These are phyloP conservation scores for Cercopithecus mitis DNA, from an alignment of 2,797 vertebrate genomes.

Conservation along the genomic window DNA sequence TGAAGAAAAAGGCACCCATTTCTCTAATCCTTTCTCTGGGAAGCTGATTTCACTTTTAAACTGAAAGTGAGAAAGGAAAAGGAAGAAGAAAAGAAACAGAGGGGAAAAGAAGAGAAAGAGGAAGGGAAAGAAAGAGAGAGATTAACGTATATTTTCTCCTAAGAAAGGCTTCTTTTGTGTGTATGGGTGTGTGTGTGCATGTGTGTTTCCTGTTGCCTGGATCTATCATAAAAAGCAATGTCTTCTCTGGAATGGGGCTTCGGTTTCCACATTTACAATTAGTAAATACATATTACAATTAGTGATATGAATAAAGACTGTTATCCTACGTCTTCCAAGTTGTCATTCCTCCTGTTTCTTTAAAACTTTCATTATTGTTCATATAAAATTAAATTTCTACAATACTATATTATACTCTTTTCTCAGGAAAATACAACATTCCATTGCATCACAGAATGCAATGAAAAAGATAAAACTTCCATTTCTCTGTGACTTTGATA, in stretches of 20 bases:
- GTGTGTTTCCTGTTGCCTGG: not conserved
- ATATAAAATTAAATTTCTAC: slow-evolving; percentile 30
- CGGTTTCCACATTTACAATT: slow-evolving; percentile 11
- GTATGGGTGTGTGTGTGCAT: too few relatives aligned
- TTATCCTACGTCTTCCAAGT: not conserved
- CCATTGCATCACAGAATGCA: not conserved
- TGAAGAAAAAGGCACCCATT: not conserved
- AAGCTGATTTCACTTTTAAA: not conserved
- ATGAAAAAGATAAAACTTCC: not conserved
- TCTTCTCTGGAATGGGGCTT: not conserved
- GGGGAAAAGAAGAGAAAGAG: accelerated
- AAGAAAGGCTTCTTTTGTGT: not conserved
- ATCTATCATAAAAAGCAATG: not conserved
- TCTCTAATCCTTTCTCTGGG: not conserved
- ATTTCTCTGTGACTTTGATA: slow-evolving; percentile 22
- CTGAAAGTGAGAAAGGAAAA: not conserved
- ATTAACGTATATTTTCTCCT: not conserved
- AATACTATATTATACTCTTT: not conserved
- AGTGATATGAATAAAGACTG: slow-evolving; percentile 26
- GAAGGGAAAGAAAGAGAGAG: too few relatives aligned
- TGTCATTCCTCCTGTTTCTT: not conserved
- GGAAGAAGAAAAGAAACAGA: not conserved
- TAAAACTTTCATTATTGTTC: slow-evolving; percentile 18
- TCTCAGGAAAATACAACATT: slow-evolving; percentile 31
- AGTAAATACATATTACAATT: slow-evolving; percentile 32